A percentile compares a stretch with the other conserved stretches of the same genome.
phyloP scores from a whole-genome alignment of 2,113 vertebrate species.

The Urocitellus parryii region DNA sequence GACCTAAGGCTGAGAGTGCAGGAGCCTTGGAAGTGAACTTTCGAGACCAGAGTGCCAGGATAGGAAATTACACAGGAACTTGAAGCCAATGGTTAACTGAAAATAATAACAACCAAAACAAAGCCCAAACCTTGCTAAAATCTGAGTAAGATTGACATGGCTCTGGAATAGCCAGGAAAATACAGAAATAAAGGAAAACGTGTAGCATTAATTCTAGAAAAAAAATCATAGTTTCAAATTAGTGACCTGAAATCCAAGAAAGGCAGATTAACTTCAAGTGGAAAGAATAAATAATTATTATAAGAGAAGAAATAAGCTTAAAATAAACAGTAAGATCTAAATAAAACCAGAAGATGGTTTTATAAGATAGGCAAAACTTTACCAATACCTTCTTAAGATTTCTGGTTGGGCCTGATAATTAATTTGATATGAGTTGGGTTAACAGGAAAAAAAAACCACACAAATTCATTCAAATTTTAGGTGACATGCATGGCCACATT shows the following conservation, averaged over 20 bases:
- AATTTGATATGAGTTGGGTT: not conserved
- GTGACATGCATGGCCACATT: not conserved
- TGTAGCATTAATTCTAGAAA: not conserved
- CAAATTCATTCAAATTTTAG: not conserved
- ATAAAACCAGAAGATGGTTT: not conserved
- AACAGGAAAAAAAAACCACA: not conserved
- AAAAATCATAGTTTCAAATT: not conserved
- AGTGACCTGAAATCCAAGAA: slow-evolving; percentile 3
- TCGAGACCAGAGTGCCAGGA: not conserved
- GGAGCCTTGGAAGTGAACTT: not conserved
- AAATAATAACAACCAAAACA: not conserved
- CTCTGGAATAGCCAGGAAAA: not conserved
- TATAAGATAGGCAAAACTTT: not conserved
- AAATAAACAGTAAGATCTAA: not conserved
- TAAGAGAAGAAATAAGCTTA: not conserved
- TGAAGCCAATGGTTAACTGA: not conserved
- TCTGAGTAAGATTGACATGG: not conserved
- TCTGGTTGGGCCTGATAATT: not conserved
- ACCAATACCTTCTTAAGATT: not conserved
- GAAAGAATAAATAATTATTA: not conserved
- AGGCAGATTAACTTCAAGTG: not conserved
- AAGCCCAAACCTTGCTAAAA: not conserved
- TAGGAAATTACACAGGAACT: not conserved
- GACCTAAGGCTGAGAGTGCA: not conserved
- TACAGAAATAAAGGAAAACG: not conserved